Base-by-base conservation (phyloP, 2,888 invertebrate genomes). In the Globia sparganii region DNA sequence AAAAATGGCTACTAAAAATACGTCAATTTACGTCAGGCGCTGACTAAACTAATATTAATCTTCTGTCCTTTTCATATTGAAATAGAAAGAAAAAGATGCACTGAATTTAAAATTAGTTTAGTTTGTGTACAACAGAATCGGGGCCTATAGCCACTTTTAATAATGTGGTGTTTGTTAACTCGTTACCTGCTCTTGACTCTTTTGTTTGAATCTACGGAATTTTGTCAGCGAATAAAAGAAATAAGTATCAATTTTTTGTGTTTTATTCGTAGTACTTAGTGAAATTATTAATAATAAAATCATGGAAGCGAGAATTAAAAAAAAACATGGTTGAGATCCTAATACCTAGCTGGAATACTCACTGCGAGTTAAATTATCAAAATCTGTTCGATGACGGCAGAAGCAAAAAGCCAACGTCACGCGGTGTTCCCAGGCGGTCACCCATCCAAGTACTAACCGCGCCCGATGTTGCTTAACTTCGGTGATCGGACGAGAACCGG, bases 401-500 rank as follows among this genome's bases (percentile, higher is more conserved):
- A 62, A 18, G 59, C 88, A 93, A 93, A 93, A 93, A 92, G 92
- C 92, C 92, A 94, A 94, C 93, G 90, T 90, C 93, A 94, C 94
- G 94, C 89, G 92, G 94, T 94, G 94, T 94, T 94, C 94, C 94
- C 94, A 94, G 93, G 94, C 94, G 94, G 95, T 95, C 95, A 95
- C 95, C 95, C 95, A 95, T 95, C 95, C 94, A 95, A 95, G 95
- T 95, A 95, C 95, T 95, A 93, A 95, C 94, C 93, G 91, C 95
- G 94, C 94, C 95, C 95, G 94, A 95, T 92, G 94, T 94, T 95
- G 95, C 94, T 95, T 95, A 94, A 95, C 95, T 95, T 95, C 95
- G 95, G 95, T 95, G 95, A 95, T 95, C 95, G 95, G 95, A 95
- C 95, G 95, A 95, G 95, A 95, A 94, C 94, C 95, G 94, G 95